These are phyloP conservation scores for Sesia apiformis DNA, from an alignment of 2,888 invertebrate genomes.

Conservation along the genomic window DNA sequence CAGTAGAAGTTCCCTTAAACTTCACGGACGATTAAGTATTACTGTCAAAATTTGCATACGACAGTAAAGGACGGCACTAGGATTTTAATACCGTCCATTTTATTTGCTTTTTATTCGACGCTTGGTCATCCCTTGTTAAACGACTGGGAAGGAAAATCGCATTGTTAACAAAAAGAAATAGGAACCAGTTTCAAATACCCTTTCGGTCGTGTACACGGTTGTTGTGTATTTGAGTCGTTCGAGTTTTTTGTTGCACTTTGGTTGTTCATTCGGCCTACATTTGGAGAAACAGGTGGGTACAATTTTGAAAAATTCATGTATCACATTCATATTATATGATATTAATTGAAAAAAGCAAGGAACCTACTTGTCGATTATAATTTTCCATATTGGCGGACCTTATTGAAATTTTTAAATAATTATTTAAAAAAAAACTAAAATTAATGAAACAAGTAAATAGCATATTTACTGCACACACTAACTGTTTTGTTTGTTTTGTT, in stretches of 20 bases:
- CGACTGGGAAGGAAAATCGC: constrained; percentile 35
- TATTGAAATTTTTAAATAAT: no score
- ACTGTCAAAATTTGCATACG: constrained; percentile 39
- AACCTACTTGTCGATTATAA: no score
- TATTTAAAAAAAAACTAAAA: no score
- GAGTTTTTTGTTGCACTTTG: background rate
- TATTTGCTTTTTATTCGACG: constrained; percentile 39
- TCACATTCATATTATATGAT: no score
- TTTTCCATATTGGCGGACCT: no score
- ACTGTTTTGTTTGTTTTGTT: no score
- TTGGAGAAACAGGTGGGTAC: background rate
- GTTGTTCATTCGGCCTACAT: background rate
- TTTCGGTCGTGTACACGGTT: constrained; percentile 9
- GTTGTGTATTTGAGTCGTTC: background rate
- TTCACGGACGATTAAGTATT: constrained; percentile 1
- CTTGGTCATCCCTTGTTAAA: constrained; percentile 35
- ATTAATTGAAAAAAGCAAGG: no score
- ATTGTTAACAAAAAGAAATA: constrained; percentile 38
- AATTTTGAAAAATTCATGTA: background rate
- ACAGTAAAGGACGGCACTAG: constrained; percentile 23
- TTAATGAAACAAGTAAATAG: no score
- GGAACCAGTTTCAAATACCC: constrained; percentile 21
- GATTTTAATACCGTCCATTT: constrained; percentile 37
- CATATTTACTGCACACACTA: no score
- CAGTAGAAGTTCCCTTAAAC: background rate